These are phyloP conservation scores for Capitulum mitella DNA, from an alignment of 2,888 invertebrate species.

Conservation along the genomic window DNA sequence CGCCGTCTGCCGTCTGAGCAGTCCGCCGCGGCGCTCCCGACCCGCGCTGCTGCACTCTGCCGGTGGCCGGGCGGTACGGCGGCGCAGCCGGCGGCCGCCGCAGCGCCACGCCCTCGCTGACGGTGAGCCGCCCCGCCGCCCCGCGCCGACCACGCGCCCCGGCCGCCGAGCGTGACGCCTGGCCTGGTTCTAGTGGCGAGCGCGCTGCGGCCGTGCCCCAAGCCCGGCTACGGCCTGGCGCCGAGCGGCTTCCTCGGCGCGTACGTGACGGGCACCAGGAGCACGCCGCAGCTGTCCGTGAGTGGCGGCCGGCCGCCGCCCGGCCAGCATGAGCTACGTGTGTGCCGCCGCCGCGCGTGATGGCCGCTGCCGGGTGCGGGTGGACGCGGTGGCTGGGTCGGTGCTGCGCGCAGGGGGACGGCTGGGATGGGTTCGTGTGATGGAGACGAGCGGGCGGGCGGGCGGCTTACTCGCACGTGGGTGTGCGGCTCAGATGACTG, in stretches of 20 bases:
- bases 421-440: too few species aligned
- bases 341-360: too few species aligned
- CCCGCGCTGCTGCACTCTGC: not conserved
- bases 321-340: too few species aligned
- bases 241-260: not conserved
- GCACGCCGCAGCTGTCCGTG: constrained; percentile 13
- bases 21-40: not conserved
- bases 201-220: constrained; percentile 9
- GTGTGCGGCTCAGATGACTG: too few species aligned
- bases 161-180: not conserved
- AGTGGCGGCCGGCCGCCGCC: constrained; percentile 6
- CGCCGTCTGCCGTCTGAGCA: not conserved
- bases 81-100: not conserved
- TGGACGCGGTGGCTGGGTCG: too few species aligned
- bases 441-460: too few species aligned
- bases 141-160: too few species aligned
- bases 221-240: constrained; percentile 16
- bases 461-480: too few species aligned
- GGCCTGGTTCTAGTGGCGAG: not conserved
- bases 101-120: not conserved
- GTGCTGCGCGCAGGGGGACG: too few species aligned
- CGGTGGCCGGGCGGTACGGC: constrained; percentile 2
- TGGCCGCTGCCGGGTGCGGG: too few species aligned
- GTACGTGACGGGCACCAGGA: constrained; percentile 4
- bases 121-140: not conserved